These are phyloP conservation scores for Hermaeophaga mercurialis DNA, from an alignment of 2,888 invertebrate species.

Conservation along the genomic window DNA sequence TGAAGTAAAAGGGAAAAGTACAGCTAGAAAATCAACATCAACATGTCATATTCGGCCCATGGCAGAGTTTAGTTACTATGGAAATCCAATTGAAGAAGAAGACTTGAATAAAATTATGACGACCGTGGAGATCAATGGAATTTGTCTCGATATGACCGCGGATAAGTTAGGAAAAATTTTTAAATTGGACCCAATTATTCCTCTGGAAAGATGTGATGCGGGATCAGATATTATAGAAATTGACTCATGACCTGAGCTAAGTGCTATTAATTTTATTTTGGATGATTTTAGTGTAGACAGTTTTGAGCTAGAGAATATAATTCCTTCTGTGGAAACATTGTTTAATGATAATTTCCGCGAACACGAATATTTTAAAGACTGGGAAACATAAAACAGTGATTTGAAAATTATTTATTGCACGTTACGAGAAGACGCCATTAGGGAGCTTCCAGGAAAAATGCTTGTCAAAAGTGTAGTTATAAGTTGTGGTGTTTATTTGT, in stretches of 20 bases:
- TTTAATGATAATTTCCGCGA: slow-evolving; percentile 25
- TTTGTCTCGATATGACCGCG: slow-evolving; percentile 59
- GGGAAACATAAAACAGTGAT: not conserved
- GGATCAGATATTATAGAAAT: not conserved
- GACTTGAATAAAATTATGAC: slow-evolving; percentile 59
- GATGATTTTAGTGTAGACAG: slow-evolving; percentile 40
- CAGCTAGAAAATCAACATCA: slow-evolving; percentile 59
- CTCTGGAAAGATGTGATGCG: slow-evolving; percentile 54
- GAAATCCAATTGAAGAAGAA: slow-evolving; percentile 54
- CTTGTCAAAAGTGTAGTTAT: too few species aligned
- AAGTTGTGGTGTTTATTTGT: not conserved
- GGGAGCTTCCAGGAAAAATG: too few species aligned
- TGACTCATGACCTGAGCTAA: slow-evolving; percentile 34
- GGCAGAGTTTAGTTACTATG: slow-evolving; percentile 60
- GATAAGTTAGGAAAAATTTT: slow-evolving; percentile 61
- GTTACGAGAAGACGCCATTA: too few species aligned
- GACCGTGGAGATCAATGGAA: slow-evolving; percentile 62
- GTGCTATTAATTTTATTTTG: slow-evolving; percentile 31
- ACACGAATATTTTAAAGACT: slow-evolving; percentile 20
- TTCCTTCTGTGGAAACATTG: slow-evolving; percentile 37
- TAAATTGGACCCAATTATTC: slow-evolving; percentile 60
- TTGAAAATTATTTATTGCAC: not conserved
- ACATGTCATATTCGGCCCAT: slow-evolving; percentile 42
- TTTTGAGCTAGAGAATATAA: slow-evolving; percentile 44
- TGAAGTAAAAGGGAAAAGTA: slow-evolving; percentile 51